phyloP scores from a whole-genome alignment of 64 coral and sea anemone genomes.

The Catalaphyllia jardinei region DNA sequence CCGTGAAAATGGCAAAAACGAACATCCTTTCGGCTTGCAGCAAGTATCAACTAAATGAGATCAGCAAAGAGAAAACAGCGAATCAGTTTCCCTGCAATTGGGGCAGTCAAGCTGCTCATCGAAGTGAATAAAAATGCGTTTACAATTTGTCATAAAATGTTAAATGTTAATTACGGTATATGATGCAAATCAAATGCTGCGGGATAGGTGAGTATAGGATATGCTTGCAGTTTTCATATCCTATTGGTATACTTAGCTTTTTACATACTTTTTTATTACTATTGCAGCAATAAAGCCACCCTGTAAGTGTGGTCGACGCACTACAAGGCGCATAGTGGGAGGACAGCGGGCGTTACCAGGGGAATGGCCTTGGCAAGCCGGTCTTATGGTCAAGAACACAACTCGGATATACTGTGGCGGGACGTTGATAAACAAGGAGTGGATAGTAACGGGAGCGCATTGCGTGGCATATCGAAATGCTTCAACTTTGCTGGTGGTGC shows the following conservation, averaged over 20 bases:
- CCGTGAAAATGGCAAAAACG: no score
- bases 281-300: conserved; percentile 27
- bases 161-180: no score
- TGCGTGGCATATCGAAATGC: conserved; percentile 39
- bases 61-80: no score
- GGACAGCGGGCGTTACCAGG: conserved; percentile 51
- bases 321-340: conserved; percentile 57
- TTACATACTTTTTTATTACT: background rate
- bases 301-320: conserved; percentile 33
- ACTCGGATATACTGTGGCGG: conserved; percentile 61
- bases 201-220: no score
- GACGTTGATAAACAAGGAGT: conserved; percentile 54
- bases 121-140: no score
- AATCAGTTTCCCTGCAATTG: no score
- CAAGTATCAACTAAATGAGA: no score
- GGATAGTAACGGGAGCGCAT: conserved; percentile 72
- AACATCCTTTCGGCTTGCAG: no score
- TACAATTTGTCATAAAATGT: no score
- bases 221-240: no score
- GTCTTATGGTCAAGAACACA: conserved; percentile 7
- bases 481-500: conserved; percentile 25
- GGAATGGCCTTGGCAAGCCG: conserved; percentile 74
- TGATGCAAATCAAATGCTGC: no score
- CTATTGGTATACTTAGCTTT: background rate
- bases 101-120: no score